Conservation (phyloP, 2,113 vertebrate species). For the Anolis sagrei region DNA sequence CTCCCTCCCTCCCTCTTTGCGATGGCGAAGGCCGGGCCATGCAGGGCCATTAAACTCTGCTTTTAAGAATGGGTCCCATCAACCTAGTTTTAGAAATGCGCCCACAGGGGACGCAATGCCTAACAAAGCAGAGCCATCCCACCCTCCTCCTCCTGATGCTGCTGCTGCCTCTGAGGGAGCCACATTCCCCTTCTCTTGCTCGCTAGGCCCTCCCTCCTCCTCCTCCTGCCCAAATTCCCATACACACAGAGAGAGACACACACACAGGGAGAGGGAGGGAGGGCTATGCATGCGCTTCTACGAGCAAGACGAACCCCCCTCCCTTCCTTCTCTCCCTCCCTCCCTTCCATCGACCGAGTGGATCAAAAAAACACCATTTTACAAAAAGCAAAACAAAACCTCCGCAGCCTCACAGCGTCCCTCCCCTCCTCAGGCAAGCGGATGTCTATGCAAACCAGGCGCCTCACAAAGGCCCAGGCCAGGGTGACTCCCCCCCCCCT, state of each 20-base stretch:
- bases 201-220: not conserved
- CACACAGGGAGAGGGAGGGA: no score
- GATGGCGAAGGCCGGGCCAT: not conserved
- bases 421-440: not conserved
- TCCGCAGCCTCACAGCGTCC: not conserved
- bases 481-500: no score
- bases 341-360: no score
- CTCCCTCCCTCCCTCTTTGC: not conserved
- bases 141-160: slow-evolving; percentile 2
- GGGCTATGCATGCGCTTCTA: not conserved
- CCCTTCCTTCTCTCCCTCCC: no score
- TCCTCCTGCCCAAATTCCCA: slow-evolving; percentile 12
- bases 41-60: slow-evolving; percentile 9
- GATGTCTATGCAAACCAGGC: not conserved
- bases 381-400: not conserved
- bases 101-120: slow-evolving; percentile 33
- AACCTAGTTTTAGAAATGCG: slow-evolving; percentile 35
- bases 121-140: slow-evolving; percentile 37
- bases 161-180: not conserved
- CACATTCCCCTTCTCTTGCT: not conserved
- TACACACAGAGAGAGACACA: not conserved
- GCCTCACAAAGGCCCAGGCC: slow-evolving; percentile 7
- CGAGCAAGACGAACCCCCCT: not conserved
- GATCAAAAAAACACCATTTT: no score
- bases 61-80: slow-evolving; percentile 30